Base-by-base conservation (phyloP, 2,113 vertebrate genomes). In the Protobothrops mucrosquamatus region DNA sequence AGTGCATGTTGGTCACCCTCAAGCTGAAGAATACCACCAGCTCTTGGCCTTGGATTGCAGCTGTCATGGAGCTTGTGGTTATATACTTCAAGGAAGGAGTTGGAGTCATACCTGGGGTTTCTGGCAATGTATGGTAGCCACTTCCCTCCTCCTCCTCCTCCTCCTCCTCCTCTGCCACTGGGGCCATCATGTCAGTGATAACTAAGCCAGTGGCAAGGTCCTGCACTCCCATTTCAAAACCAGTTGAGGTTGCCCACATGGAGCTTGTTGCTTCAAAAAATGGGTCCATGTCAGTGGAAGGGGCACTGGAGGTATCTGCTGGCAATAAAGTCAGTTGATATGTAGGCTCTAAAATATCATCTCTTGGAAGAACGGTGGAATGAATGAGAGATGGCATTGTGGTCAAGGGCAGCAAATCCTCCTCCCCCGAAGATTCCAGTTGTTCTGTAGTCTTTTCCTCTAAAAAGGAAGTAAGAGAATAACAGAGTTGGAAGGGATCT, bases 21-120 rank as follows among this genome's bases (percentile, higher is more conserved):
- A 99, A 96, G 93, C 99, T 99, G 97, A 99, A 99, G 97, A 99
- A 99, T 46, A 99, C 98, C 85, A 99, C 98, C 10, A 99, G 97
- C 92, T 99, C 99, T 56, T 95, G 97, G 93, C 98, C 98, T 81
- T 96, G 97, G 95, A 93, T 92, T 7, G 97, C 96, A 0, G 95
- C 96, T 39, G 98, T 98, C 98, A 98, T 97, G 88, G 97, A 93
- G 61, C 98, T 98, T 23, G 98, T 98, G 20, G 98, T 99, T 51
- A 98, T 64, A 43, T 98, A 98, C 64, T 96, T 97, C 34, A 97
- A 48, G 0, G 95, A 97, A 0, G 98, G 97, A 0, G 39, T 92
- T 0, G 96, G 95, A 0, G 98, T 98, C 91, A 94, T 93, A 43
- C 96, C 96, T 0, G 64, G 92, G 0, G 61, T 91, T 87, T 93